Evolutionary conservation across 2,113 vertebrate genomes (phyloP), one percentile per base, ranked within the genome.

Genomic region (Spermophilus dauricus): DNA sequence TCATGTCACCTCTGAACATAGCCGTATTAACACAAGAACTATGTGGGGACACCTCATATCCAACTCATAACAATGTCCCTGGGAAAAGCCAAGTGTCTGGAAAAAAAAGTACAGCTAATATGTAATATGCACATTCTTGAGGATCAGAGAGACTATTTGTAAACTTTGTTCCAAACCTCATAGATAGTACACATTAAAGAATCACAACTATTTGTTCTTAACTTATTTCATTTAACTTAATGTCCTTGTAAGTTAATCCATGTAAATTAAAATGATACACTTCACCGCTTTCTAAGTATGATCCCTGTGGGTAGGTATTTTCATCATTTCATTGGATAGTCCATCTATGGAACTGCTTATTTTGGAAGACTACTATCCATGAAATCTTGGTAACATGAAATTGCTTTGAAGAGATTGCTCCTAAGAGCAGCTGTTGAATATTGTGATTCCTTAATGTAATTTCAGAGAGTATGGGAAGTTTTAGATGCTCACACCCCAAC

Each of bases 381-480:
- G 67, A 56, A 84, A 67, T 76, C 85, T 73, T 92, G 51, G 61
- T 84, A 26, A 91, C 17, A 32, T 45, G 45, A 45, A 14, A 75
- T 84, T 77, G 14, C 86, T 83, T 87, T 86, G n/a, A 86, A 89
- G 53, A 91, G 63, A 76, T 10, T 91, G 77, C 86, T 96, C 95
- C 32, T 61, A 96, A 87, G 26, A 67, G 26, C 3, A 67, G 32
- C 11, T 63, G 1, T 82, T 48, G 18, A 20, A 6, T 77, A 65
- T 13, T 93, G 16, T 39, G 61, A 94, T 67, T 82, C 13, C n/a
- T 75, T 91, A 22, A 86, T 83, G 5, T 61, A 13, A 88, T 95
- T 67, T 77, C 32, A 76, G 80, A 73, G n/a, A 39, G 7, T 80
- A 1, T n/a, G 48, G 32, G 42, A 86, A 53, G 8, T 39, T 75